Conservation (phyloP, 2,797 vertebrate genomes). For the Dipus sagitta region DNA sequence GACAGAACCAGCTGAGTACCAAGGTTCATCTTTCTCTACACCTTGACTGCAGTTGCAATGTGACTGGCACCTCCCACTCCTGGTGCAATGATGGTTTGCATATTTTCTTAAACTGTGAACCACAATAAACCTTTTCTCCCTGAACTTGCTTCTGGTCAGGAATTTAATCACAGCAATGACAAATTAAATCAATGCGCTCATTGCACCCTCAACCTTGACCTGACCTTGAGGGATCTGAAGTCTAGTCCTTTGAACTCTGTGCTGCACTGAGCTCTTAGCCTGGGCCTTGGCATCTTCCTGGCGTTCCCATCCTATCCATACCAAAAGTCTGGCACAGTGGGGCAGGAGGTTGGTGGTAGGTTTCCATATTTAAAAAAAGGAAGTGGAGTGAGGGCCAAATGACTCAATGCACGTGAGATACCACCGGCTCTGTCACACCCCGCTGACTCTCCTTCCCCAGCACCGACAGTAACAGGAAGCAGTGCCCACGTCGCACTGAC, state of each 20-base stretch:
- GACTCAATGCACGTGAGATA: neutral
- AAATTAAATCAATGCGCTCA: no score
- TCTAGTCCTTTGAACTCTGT: neutral
- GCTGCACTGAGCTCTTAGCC: neutral
- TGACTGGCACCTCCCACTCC: no score
- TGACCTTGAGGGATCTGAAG: neutral
- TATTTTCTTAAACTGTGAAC: no score
- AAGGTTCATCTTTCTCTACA: no score
- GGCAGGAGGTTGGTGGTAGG: conserved; percentile 3
- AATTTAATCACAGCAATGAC: no score
- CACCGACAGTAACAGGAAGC: neutral
- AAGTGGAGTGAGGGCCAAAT: neutral
- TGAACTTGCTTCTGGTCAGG: no score
- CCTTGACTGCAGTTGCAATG: no score
- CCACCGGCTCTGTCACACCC: neutral
- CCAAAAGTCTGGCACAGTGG: neutral
- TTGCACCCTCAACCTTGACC: neutral
- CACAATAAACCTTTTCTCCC: no score
- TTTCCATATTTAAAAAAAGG: conserved; percentile 6
- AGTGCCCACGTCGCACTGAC: neutral
- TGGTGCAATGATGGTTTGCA: no score
- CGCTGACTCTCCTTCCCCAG: neutral
- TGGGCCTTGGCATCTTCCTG: neutral
- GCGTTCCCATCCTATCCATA: neutral
- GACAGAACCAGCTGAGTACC: no score